Evolutionary conservation across 1,140 invertebrate species (phyloP).

Genomic region (Littorina saxatilis): DNA sequence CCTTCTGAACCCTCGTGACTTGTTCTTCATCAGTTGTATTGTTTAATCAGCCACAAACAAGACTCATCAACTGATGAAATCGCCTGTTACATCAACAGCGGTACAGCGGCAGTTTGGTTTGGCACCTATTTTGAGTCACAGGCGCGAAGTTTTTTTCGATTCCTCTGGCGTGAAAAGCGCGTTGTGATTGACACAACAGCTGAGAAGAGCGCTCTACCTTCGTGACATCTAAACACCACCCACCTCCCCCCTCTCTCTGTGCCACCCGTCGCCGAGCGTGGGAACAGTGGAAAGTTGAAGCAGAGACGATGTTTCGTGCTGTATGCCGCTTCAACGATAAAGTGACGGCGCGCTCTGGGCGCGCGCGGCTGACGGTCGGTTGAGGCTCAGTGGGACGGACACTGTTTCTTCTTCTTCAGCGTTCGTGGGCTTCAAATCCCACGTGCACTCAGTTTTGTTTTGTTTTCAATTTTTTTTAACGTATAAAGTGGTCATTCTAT

Average conservation of each 20-base stretch:
- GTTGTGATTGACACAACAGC: background rate
- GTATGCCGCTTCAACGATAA: background rate
- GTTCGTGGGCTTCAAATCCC: too few species aligned
- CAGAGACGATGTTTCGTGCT: constrained; percentile 1
- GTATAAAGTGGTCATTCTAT: too few species aligned
- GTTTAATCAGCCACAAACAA: too few species aligned
- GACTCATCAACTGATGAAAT: background rate
- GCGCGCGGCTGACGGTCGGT: constrained; percentile 2
- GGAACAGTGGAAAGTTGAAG: constrained; percentile 8
- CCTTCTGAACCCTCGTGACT: too few species aligned
- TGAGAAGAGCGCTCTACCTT: background rate
- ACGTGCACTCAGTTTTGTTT: too few species aligned
- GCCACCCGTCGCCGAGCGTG: constrained; percentile 20
- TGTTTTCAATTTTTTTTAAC: too few species aligned
- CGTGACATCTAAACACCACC: constrained; percentile 6
- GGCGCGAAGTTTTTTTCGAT: background rate
- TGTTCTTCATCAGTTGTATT: too few species aligned
- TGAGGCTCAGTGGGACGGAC: background rate
- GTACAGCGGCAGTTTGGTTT: background rate
- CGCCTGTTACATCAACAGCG: background rate
- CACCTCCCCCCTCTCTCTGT: too few species aligned
- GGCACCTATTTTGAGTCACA: background rate
- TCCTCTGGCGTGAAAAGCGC: background rate
- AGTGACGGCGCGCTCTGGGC: background rate
- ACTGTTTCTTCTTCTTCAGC: too few species aligned